Percentiles rank a stretch among this genome's conserved stretches.
Conservation (phyloP, 2,113 vertebrate species). For the Gallinago undulata region DNA sequence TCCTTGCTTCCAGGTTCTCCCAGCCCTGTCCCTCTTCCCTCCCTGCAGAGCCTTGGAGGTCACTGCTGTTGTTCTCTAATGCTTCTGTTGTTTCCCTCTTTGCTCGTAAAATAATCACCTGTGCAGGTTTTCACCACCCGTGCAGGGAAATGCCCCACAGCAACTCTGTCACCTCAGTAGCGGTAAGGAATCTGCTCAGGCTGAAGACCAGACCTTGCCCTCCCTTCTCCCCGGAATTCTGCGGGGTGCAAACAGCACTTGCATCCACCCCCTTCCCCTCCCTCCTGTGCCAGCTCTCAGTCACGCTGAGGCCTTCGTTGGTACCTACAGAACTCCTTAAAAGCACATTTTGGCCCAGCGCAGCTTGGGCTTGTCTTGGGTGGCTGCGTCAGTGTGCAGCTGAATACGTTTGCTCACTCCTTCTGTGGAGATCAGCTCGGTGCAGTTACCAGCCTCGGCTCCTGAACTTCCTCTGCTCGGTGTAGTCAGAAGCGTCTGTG, state of each 20-base stretch:
- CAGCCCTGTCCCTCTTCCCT: neutral
- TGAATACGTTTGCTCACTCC: neutral
- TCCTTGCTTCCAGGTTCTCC: neutral
- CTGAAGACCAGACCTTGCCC: neutral
- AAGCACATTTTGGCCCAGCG: neutral
- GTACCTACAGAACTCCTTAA: neutral
- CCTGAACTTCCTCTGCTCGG: neutral
- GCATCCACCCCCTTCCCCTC: neutral
- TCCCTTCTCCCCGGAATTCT: neutral
- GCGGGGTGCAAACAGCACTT: neutral
- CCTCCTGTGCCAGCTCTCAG: neutral
- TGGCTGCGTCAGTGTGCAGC: neutral
- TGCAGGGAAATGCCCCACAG: neutral
- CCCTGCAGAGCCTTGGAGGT: neutral
- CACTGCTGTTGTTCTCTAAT: neutral
- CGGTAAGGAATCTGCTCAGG: neutral
- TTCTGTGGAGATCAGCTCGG: neutral
- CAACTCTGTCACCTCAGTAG: neutral
- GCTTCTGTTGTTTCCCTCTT: neutral
- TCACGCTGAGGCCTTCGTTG: neutral
- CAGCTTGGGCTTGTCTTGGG: neutral
- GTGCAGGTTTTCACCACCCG: fast-evolving
- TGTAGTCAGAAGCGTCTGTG: neutral
- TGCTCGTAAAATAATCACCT: neutral
- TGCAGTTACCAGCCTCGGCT: neutral